phyloP scores from a whole-genome alignment of 2,888 invertebrate species.

The Scaptomyza caliginosa region DNA sequence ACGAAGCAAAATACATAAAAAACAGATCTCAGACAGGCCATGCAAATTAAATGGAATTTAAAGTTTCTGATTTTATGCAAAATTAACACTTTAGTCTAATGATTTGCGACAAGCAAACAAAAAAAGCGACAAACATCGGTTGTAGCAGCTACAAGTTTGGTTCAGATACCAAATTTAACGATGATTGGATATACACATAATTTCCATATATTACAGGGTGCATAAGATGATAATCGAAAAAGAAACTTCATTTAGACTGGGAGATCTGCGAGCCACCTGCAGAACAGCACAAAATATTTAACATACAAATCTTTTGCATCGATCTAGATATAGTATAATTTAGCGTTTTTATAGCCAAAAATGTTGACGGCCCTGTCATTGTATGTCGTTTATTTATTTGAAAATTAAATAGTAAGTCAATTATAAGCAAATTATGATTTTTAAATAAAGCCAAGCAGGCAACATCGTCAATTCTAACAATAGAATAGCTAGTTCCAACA shows the following conservation, averaged over 20 bases:
- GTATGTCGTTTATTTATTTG: constrained; percentile 53
- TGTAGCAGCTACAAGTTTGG: constrained; percentile 13
- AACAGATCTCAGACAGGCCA: constrained; percentile 15
- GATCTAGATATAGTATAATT: constrained; percentile 53
- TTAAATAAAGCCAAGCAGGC: constrained; percentile 19
- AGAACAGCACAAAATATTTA: constrained; percentile 14
- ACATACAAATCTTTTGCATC: constrained; percentile 38
- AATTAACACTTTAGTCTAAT: constrained; percentile 69
- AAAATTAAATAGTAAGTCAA: constrained; percentile 74
- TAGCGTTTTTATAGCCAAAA: constrained; percentile 43
- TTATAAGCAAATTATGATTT: constrained; percentile 67
- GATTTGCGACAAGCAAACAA: constrained; percentile 53
- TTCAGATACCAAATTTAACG: constrained; percentile 28
- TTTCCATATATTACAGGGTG: constrained; percentile 28
- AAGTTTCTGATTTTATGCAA: constrained; percentile 64
- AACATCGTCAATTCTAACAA: constrained; percentile 30
- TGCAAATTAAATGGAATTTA: constrained; percentile 42
- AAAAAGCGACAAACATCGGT: constrained; percentile 31
- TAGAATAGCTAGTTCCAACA: constrained; percentile 22
- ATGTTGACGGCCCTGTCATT: constrained; percentile 45
- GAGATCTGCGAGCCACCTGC: constrained; percentile 6
- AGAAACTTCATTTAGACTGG: constrained; percentile 42
- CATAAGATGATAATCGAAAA: constrained; percentile 21
- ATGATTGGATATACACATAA: constrained; percentile 1
- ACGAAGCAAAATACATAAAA: constrained; percentile 18